These are phyloP conservation scores for Tokudaia tokunoshimensis DNA, from an alignment of 2,797 vertebrate genomes.

Conservation along the genomic window DNA sequence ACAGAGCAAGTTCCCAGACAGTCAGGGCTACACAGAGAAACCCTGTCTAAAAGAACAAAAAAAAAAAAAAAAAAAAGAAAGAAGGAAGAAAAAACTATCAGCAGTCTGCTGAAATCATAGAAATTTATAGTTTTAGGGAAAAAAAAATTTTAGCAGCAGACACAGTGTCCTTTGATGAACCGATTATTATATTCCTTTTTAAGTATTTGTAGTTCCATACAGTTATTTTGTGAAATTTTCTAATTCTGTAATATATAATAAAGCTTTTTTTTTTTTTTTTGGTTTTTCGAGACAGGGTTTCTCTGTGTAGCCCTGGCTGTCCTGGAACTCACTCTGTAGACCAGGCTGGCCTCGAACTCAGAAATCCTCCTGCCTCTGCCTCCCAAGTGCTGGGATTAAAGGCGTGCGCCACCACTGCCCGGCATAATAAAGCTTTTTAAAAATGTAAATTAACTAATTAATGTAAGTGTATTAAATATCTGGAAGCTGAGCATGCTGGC, in stretches of 20 bases:
- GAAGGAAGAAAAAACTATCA: background rate
- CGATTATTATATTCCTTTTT: slow-evolving; percentile 51
- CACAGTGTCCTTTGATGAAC: slow-evolving; percentile 62
- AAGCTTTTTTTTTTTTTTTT: too few relatives aligned
- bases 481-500: background rate
- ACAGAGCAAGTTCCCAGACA: background rate
- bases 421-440: slow-evolving; percentile 71
- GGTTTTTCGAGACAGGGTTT: too few relatives aligned
- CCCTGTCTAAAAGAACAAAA: background rate
- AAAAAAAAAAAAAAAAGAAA: background rate
- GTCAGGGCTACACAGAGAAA: background rate
- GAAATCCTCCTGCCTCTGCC: too few relatives aligned
- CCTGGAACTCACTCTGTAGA: too few relatives aligned
- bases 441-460: background rate
- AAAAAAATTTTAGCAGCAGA: slow-evolving; percentile 21
- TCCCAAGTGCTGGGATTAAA: too few relatives aligned
- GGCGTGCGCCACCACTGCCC: too few relatives aligned
- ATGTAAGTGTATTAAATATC: background rate
- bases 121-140: background rate
- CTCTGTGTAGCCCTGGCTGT: too few relatives aligned
- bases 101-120: background rate
- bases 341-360: too few relatives aligned
- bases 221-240: slow-evolving; percentile 64
- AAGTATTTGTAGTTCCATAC: slow-evolving; percentile 66
- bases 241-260: slow-evolving; percentile 79